Evolutionary conservation across 2,888 invertebrate genomes (phyloP), one percentile per base, ranked within the genome.

Genomic region (Agrochola lychnidis): DNA sequence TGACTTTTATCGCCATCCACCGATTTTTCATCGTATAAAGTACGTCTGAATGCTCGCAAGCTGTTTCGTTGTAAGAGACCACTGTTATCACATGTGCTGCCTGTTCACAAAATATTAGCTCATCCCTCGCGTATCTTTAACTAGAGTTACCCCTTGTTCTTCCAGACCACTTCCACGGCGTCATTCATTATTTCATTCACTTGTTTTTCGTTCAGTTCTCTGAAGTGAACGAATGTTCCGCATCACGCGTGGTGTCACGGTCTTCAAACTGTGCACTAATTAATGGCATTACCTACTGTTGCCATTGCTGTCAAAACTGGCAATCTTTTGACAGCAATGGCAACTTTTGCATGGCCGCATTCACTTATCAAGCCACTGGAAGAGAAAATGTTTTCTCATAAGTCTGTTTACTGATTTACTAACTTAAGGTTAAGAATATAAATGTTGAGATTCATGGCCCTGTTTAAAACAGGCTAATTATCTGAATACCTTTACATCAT

Each of bases 161-260:
- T 19, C 16, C 19, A 14, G 10, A 36, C 30, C 16, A 14, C 22
- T 14, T 14, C 36, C 12, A n/a, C 9, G 4, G 16, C 4, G 2
- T 36, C 56, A 9, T 64, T 77, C 57, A 70, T 64, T 82, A 72
- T 57, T 68, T 76, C 59, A 67, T 80, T 68, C 45, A 68, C 4
- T 6, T 25, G 45, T 77, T 72, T 82, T 62, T 72, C 63, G 10
- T 70, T 51, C 25, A 57, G 42, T 12, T 51, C n/a, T 53, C n/a
- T 53, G 40, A 3, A 30, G 42, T 56, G 25, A 48, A n/a, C 56
- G 30, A 66, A 30, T 16, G 53, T 36, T 36, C 42, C 30, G 40
- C 45, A 48, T n/a, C n/a, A 51, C 25, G 56, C 59, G 9, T 30
- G 0, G 19, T 68, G 57, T 64, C 56, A 25, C 53, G 25, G 30